These are phyloP conservation scores for Napeogenes inachia DNA, from an alignment of 2,888 invertebrate species.

Conservation along the genomic window DNA sequence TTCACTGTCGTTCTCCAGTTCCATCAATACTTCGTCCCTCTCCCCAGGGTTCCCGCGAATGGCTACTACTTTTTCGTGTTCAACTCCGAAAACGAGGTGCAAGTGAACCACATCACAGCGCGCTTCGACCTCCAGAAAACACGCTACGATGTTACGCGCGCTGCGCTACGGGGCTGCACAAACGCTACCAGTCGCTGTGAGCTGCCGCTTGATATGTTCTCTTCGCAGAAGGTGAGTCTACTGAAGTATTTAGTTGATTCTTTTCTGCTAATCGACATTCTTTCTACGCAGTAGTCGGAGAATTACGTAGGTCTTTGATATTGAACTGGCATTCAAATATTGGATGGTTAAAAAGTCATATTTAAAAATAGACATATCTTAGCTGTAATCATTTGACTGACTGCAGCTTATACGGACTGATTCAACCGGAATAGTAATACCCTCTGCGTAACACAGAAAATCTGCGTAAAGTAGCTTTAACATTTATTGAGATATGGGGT, in stretches of 20 bases:
- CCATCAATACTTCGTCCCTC: not conserved
- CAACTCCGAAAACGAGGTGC: constrained; percentile 87
- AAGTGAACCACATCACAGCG: constrained; percentile 82
- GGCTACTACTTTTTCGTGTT: constrained; percentile 91
- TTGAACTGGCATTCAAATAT: no score
- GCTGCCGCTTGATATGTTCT: constrained; percentile 82
- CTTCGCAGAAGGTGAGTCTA: constrained; percentile 76
- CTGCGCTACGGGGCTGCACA: constrained; percentile 78
- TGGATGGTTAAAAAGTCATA: no score
- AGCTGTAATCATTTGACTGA: no score
- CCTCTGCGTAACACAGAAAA: no score
- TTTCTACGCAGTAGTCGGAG: no score
- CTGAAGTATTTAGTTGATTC: not conserved
- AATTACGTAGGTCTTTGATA: no score
- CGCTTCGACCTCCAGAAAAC: constrained; percentile 84
- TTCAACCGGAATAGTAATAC: no score
- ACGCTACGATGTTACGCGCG: constrained; percentile 81
- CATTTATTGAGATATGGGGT: no score
- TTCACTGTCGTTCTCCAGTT: not conserved
- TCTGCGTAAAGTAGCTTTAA: no score
- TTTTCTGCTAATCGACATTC: no score
- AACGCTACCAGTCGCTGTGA: constrained; percentile 81
- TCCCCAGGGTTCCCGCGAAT: constrained; percentile 80
- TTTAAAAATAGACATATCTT: no score
- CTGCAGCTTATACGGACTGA: no score